Base-by-base conservation (phyloP, 1,140 invertebrate species). In the Stratiolaelaps scimitus region DNA sequence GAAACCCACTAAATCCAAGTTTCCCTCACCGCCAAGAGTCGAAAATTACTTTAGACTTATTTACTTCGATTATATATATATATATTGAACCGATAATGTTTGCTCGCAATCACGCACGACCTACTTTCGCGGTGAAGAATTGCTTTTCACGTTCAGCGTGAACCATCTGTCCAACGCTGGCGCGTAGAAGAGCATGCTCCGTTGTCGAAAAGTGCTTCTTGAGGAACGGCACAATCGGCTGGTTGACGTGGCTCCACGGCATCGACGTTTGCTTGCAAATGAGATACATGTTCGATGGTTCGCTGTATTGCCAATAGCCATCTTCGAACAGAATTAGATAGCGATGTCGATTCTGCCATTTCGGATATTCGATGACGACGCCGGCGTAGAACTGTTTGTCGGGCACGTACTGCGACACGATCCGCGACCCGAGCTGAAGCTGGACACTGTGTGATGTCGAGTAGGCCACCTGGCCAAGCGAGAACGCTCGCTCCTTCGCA, bases 261-360 rank as follows among this genome's bases (percentile, higher is more conserved):
- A 29, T 26, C 53, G 53, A 60, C 17, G 53, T 19, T 26, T 60
- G 53, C 53, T 60, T 60, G 53, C 53, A 60, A 34, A 60, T 60
- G 26, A 60, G 34, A 34, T 29, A 60, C 13, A 60, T n/a, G 26
- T 26, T 29, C 5, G 26, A 34, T 17, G 26, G 53, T 15, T 60
- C 53, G 23, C 34, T 26, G 10, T 60, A 60, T 17, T 26, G 26
- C 53, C 53, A 60, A 4, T 34, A 34, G 2, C 53, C 53, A 10
- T 60, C 34, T 10, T 60, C 53, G 53, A 60, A 60, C 53, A 60
- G 20, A 60, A 60, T 60, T 34, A 60, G 20, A 10, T 60, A 60
- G 1, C 53, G 53, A 26, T 60, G 26, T 29, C 34, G 26, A 34
- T 60, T 60, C 23, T 60, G 53, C 53, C 53, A 60, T 26, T 60